Evolutionary conservation across 1,140 invertebrate genomes (phyloP).

Genomic region (Pachypsylla venusta): DNA sequence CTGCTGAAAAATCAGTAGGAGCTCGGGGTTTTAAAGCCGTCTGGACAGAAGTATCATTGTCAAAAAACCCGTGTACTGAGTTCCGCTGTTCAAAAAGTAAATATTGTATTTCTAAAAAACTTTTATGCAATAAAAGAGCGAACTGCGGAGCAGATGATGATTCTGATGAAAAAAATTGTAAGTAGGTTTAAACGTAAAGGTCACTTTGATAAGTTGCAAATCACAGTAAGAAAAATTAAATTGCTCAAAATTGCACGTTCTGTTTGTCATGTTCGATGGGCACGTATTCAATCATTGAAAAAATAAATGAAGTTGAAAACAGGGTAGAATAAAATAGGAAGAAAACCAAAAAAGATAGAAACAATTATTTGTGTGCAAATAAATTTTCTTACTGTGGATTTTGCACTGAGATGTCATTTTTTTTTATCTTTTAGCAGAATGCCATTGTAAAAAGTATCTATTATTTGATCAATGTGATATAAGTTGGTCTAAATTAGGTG

Average conservation of each 20-base stretch:
- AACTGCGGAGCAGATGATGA: constrained; percentile 66
- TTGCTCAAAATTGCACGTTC: no score
- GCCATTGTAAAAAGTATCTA: no score
- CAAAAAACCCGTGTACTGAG: constrained; percentile 36
- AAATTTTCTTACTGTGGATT: neutral
- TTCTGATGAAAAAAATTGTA: constrained; percentile 69
- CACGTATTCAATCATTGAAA: no score
- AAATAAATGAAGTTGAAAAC: no score
- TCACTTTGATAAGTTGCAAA: neutral
- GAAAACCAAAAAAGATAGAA: no score
- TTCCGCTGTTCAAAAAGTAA: constrained; percentile 49
- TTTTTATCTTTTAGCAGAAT: neutral
- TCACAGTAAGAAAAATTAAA: no score
- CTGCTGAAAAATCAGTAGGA: constrained; percentile 67
- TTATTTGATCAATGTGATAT: no score
- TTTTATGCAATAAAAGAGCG: constrained; percentile 58
- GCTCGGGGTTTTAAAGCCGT: constrained; percentile 68
- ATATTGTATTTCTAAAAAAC: constrained; percentile 62
- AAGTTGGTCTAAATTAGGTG: no score
- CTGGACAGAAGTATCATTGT: constrained; percentile 68
- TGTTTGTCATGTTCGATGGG: no score
- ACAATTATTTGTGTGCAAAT: no score
- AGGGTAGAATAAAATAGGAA: no score
- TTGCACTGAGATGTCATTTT: neutral
- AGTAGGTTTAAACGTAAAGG: constrained; percentile 24